Evolutionary conservation across 2,888 invertebrate species (phyloP), one percentile per base, ranked within the genome.

Genomic region (Pollenia angustigena): DNA sequence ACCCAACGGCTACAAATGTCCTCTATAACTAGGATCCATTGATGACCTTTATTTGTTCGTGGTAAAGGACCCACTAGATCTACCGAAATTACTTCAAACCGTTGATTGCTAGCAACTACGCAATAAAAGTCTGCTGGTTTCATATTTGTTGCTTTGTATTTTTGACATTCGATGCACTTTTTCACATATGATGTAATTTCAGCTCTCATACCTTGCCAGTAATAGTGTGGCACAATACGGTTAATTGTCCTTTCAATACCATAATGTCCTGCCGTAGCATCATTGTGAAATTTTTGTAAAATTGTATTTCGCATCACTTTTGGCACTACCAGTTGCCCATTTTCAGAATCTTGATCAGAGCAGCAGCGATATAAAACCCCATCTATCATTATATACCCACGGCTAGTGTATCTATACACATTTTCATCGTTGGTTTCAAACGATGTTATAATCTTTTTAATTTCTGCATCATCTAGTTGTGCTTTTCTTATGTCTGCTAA

Each of bases 401-500:
- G 74, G 44, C 46, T 80, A 14, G 85, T 81, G 46, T 87, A 84
- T 23, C 18, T 58, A 4, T n/a, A 14, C 0, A 75, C 62, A 74
- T 78, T 82, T 58, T 88, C 84, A 10, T 75, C 64, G 7, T 79
- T 46, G 1, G 52, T 54, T 76, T 87, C 86, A 56, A 87, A 74
- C 1, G 74, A 71, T 14, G 85, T 18, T 40, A 84, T 79, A n/a
- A 88, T 88, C 56, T 54, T n/a, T 66, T 87, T 83, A 87, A 60
- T 14, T 87, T 80, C 0, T 48, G 23, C 11, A 54, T 89, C 91
- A 89, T 88, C 89, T 87, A 89, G 52, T 80, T 89, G 89, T 6
- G 76, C 74, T 32, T 81, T 68, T 60, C 87, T 66, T 18, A 88
- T 23, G 23, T 23, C 1, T 23, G 23, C 23, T 23, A 23, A 23